A percentile compares a stretch with the other conserved stretches of the same genome.
Evolutionary conservation across 2,888 invertebrate species (phyloP).

Genomic region (Melanotus villosus): DNA sequence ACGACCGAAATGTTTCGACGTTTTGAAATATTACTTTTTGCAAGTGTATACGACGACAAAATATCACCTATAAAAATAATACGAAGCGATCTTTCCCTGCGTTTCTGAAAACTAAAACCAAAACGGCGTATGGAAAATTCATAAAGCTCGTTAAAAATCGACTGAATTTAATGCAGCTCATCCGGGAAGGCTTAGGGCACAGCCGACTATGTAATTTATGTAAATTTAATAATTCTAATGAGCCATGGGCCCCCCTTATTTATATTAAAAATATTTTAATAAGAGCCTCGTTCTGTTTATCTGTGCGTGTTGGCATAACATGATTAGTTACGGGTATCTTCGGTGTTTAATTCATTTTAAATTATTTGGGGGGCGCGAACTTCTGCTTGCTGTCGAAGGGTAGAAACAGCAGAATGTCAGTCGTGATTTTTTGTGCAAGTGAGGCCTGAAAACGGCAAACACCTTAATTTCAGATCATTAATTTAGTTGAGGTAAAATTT

Average conservation of each 20-base stretch:
- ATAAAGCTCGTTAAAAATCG: slow-evolving; percentile 22
- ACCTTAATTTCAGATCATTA: no score
- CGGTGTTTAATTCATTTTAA: slow-evolving; percentile 49
- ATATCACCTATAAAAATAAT: slow-evolving; percentile 9
- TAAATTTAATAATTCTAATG: slow-evolving; percentile 60
- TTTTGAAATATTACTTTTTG: slow-evolving; percentile 58
- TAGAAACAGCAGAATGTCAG: no score
- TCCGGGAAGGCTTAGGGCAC: slow-evolving; percentile 31
- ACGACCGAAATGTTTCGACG: slow-evolving; percentile 49
- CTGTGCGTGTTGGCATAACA: slow-evolving; percentile 52
- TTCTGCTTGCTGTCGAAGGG: background rate
- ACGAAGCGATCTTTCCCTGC: no score
- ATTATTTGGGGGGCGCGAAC: slow-evolving; percentile 40
- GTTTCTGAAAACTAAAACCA: background rate
- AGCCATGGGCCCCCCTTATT: slow-evolving; percentile 58
- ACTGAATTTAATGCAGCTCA: slow-evolving; percentile 24
- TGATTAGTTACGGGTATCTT: slow-evolving; percentile 57
- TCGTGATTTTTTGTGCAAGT: no score
- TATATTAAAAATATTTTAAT: slow-evolving; percentile 62
- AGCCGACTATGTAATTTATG: slow-evolving; percentile 56
- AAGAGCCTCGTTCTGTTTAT: slow-evolving; percentile 54
- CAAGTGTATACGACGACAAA: slow-evolving; percentile 54
- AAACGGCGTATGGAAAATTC: slow-evolving; percentile 20
- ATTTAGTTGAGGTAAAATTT: no score
- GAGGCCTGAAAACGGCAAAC: no score